Base-by-base conservation (phyloP, 2,113 vertebrate species). In the Balaeniceps rex region DNA sequence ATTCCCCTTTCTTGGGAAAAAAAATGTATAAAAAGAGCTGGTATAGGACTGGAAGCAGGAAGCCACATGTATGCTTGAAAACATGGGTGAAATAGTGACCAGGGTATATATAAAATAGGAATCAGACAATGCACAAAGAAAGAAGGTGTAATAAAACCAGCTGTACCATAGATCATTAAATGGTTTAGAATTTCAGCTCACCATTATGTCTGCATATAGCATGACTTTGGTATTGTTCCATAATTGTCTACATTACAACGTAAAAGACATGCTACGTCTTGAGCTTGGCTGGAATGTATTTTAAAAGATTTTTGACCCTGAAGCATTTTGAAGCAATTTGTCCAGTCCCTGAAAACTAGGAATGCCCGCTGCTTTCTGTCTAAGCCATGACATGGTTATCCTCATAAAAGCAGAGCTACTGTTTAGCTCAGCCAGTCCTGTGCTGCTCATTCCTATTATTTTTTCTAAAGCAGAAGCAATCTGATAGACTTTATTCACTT, bases 261-360 rank as follows among this genome's bases (percentile, higher is more conserved):
- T 75, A 88, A 91, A 94, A 94, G 57, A 57, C 34, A 51, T 91
- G 64, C 58, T 68, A 61, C 3, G 1, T 88, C 93, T 93, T 61
- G 52, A 88, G 61, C 70, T 89, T 91, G 92, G 25, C 82, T 95
- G n/a, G 90, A 97, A 94, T 25, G 2, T 44, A 47, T 97, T 95
- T 94, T 19, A 1, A 47, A 89, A 90, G 44, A 84, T 90, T 93
- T 88, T 97, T 97, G 92, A 92, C 96, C 88, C 87, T 91, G 88
- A 95, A 97, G 38, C 72, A 79, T 96, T 95, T 96, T 97, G 88
- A 81, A 98, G 78, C 75, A 83, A 92, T 95, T 97, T 94, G 28
- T 94, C 83, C 81, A 89, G 34, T 44, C 75, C 34, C 89, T 80
- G 49, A 96, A 97, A 95, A 88, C 77, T 47, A 68, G 78, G 93